These are phyloP conservation scores for Parazoanthus atlanticus DNA, from an alignment of 92 coral and sea anemone species.

Conservation along the genomic window DNA sequence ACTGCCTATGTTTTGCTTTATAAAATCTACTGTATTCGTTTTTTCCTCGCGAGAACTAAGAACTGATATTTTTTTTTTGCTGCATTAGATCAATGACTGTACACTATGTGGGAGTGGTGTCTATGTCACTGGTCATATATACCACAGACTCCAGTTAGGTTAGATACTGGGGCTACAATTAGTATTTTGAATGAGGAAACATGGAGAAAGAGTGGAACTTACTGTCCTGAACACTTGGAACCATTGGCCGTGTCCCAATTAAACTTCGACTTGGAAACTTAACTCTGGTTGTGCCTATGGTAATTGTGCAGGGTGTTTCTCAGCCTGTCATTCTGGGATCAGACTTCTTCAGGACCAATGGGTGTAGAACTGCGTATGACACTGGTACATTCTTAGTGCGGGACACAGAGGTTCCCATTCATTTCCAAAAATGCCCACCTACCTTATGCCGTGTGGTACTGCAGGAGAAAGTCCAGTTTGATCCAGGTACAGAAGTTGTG, in stretches of 20 bases:
- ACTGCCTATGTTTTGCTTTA: too few relatives aligned
- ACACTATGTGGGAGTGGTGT: constrained; percentile 45
- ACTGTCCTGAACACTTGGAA: constrained; percentile 44
- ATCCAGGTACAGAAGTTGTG: constrained; percentile 46
- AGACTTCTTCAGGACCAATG: constrained; percentile 36
- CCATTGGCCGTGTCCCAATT: constrained; percentile 25
- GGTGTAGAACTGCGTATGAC: constrained; percentile 53
- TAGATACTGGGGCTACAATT: constrained; percentile 53
- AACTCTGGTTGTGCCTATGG: constrained; percentile 37
- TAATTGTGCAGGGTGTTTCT: constrained; percentile 45
- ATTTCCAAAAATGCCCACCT: constrained; percentile 38
- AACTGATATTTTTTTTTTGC: too few relatives aligned
- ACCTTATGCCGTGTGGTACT: constrained; percentile 50
- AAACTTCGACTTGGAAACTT: constrained; percentile 48
- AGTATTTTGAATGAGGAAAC: constrained; percentile 44
- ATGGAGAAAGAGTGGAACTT: constrained; percentile 53
- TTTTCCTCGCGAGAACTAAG: too few relatives aligned
- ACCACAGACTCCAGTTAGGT: constrained; percentile 48
- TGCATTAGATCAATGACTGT: too few relatives aligned
- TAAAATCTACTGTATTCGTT: too few relatives aligned
- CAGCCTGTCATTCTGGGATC: constrained; percentile 48
- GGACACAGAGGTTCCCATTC: constrained; percentile 49
- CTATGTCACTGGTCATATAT: constrained; percentile 41
- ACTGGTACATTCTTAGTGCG: constrained; percentile 41
- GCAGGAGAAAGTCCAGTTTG: constrained; percentile 44